Evolutionary conservation across 1,140 invertebrate species (phyloP), one percentile per base, ranked within the genome.

Genomic region (Spodoptera frugiperda): DNA sequence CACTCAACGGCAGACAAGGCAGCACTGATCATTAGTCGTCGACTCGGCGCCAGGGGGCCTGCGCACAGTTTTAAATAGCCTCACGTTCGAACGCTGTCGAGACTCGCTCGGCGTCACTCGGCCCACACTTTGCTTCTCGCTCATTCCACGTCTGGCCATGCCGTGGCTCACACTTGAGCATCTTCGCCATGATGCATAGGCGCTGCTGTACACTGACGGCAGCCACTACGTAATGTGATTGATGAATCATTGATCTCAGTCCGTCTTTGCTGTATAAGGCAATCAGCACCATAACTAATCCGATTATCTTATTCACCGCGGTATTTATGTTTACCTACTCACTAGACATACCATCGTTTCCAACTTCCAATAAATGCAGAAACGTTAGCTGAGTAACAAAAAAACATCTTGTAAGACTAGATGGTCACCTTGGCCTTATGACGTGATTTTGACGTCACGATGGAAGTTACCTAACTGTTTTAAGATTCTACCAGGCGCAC

Each of bases 21-120:
- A 89, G 86, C 82, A 91, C 91, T 94, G 92, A 94, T 93, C 92
- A 93, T 94, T 92, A 92, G 89, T 87, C 70, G 87, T 89, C 86
- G 89, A 92, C 92, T 94, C 92, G 92, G 88, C 90, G 92, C 90
- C 91, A 88, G 85, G 88, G 90, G 89, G 89, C 92, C 86, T 94
- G 93, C 93, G 93, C 93, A 92, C 86, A 91, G 90, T 94, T 94
- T 94, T 94, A 94, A 94, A 94, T 94, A 94, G 93, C 93, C 91
- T 92, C 89, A 84, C 85, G 85, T 90, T 87, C 84, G 88, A 89
- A 89, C 88, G 82, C 78, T 81, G 88, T 81, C 79, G 80, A 81
- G 84, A 89, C 82, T 87, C 89, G 81, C 59, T 89, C 91, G 85
- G 86, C 91, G 90, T 93, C 92, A 93, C 80, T 89, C 91, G 87